A percentile compares a stretch with the other conserved stretches of the same genome.
These are phyloP conservation scores for Pogonognathellus flavescens DNA, from an alignment of 1,140 invertebrate genomes.

Conservation along the genomic window DNA sequence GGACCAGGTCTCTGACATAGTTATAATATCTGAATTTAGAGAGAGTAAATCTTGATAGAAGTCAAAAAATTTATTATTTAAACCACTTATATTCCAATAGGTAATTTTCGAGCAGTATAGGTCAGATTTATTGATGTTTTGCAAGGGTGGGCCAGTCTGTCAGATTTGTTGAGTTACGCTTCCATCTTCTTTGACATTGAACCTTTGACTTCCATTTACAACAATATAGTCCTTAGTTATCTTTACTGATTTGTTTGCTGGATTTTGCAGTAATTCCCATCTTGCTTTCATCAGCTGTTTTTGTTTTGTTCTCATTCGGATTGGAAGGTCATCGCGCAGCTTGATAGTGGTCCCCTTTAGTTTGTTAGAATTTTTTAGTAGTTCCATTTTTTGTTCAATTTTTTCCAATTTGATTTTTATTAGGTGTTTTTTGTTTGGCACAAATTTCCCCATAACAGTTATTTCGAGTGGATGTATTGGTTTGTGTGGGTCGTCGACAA, in stretches of 20 bases:
- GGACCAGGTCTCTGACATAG: not conserved
- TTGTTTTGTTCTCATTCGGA: not conserved
- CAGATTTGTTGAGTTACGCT: not conserved
- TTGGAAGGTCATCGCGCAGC: no score
- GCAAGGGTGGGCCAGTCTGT: not conserved
- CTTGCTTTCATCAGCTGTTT: not conserved
- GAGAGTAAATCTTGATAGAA: not conserved
- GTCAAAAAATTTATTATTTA: not conserved
- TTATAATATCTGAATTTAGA: not conserved
- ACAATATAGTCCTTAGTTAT: not conserved
- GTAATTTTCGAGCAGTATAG: not conserved
- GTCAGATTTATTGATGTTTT: not conserved
- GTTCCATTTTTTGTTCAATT: no score
- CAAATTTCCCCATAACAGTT: no score
- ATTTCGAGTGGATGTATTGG: no score
- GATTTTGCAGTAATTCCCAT: not conserved
- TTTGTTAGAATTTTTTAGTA: no score
- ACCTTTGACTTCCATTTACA: not conserved
- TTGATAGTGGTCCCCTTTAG: no score
- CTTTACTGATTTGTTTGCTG: not conserved
- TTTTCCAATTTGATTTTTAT: no score
- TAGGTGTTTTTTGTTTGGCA: no score
- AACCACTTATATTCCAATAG: not conserved
- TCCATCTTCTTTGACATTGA: not conserved
- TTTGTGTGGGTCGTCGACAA: no score